Evolutionary conservation across 2,797 vertebrate species (phyloP).

Genomic region (Lates japonicus): DNA sequence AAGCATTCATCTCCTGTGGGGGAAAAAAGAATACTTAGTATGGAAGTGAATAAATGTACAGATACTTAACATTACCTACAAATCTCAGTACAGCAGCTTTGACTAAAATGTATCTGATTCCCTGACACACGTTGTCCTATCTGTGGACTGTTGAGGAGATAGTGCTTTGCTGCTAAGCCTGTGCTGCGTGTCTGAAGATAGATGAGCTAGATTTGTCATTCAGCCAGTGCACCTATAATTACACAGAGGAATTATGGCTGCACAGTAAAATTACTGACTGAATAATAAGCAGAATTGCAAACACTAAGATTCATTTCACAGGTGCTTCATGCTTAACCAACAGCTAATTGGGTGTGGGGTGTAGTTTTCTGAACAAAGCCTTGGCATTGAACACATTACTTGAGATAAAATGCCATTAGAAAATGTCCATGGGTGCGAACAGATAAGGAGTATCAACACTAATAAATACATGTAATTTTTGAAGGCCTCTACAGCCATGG

Average conservation of each 20-base stretch:
- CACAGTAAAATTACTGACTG: constrained; percentile 62
- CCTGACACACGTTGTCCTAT: constrained; percentile 30
- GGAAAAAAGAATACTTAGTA: neutral
- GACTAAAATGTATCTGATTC: constrained; percentile 16
- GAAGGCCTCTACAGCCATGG: neutral
- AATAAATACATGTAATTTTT: constrained; percentile 3
- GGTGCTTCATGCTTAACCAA: constrained; percentile 71
- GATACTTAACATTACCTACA: constrained; percentile 12
- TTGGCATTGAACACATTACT: constrained; percentile 35
- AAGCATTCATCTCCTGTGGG: constrained; percentile 5
- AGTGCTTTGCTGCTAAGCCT: constrained; percentile 40
- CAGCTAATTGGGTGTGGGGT: constrained; percentile 59
- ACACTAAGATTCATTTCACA: constrained; percentile 68
- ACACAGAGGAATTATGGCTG: constrained; percentile 69
- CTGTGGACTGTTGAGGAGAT: constrained; percentile 38
- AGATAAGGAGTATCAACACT: neutral
- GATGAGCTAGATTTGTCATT: constrained; percentile 70
- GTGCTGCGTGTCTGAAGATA: constrained; percentile 60
- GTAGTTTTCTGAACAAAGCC: constrained; percentile 48
- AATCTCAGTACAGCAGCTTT: constrained; percentile 16
- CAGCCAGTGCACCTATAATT: constrained; percentile 69
- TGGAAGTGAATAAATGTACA: constrained; percentile 25
- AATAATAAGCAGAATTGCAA: constrained; percentile 69
- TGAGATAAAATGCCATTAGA: constrained; percentile 28
- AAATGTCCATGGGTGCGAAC: constrained; percentile 9